Conservation (phyloP, 2,113 vertebrate genomes). For the Corythornis madagascariensis region DNA sequence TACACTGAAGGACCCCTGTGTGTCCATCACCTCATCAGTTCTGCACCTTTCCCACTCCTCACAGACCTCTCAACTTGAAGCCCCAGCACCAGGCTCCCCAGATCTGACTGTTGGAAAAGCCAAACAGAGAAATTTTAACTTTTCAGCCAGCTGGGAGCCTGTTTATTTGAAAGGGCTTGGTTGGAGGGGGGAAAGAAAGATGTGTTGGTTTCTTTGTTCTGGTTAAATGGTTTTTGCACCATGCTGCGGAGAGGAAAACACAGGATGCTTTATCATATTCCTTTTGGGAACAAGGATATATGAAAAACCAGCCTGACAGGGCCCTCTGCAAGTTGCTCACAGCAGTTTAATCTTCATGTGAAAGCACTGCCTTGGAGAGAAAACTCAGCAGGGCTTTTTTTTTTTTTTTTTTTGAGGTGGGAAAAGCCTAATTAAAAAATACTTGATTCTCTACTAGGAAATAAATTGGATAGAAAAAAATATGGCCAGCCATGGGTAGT, state of each 20-base stretch:
- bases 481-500: neutral
- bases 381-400: neutral
- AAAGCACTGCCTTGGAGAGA: neutral
- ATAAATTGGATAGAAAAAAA: neutral
- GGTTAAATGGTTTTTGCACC: neutral
- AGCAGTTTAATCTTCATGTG: neutral
- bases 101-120: neutral
- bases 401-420: neutral
- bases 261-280: neutral
- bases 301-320: neutral
- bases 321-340: neutral
- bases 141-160: neutral
- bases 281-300: neutral
- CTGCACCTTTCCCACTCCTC: neutral
- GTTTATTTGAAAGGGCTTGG: neutral
- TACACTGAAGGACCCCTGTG: accelerated
- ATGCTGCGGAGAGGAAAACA: neutral
- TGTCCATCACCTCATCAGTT: accelerated
- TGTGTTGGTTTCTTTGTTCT: neutral
- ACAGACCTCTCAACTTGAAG: neutral
- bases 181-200: neutral
- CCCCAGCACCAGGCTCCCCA: neutral
- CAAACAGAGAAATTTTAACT: neutral
- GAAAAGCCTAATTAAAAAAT: neutral
- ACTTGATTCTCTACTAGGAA: neutral